Percentiles rank a stretch among this genome's conserved stretches.
Conservation (phyloP, 2,888 invertebrate genomes). For the Allolobophora icterica region DNA sequence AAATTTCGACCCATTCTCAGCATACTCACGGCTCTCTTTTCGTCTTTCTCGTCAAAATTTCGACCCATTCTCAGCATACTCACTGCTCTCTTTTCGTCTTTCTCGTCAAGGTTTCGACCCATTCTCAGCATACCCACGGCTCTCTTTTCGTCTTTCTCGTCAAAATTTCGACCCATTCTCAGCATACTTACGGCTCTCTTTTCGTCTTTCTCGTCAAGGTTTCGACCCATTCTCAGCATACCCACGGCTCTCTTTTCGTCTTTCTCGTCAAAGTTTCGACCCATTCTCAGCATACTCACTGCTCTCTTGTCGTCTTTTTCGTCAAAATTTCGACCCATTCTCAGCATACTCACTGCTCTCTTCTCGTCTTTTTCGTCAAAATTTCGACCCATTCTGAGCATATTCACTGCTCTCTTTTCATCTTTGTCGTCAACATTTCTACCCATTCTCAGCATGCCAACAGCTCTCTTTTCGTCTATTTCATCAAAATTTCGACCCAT, state of each 20-base stretch:
- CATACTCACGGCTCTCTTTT: slow-evolving; percentile 19
- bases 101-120: background rate
- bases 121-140: slow-evolving; percentile 30
- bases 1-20: slow-evolving; percentile 20
- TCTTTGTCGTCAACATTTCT: background rate
- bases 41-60: background rate
- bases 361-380: slow-evolving; percentile 27
- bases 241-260: slow-evolving; percentile 29
- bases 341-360: slow-evolving; percentile 35
- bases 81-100: slow-evolving; percentile 36
- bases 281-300: slow-evolving; percentile 25
- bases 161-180: slow-evolving; percentile 20
- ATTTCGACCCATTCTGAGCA: slow-evolving; percentile 33
- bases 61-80: slow-evolving; percentile 37
- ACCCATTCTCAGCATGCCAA: slow-evolving; percentile 34
- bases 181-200: slow-evolving; percentile 30
- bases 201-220: background rate
- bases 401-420: slow-evolving; percentile 27
- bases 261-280: background rate
- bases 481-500: slow-evolving; percentile 10
- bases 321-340: slow-evolving; percentile 31
- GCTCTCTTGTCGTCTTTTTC: background rate
- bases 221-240: slow-evolving; percentile 39
- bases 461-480: slow-evolving; percentile 22
- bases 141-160: slow-evolving; percentile 14